A percentile compares a stretch with the other conserved stretches of the same genome.
These are phyloP conservation scores for Abrostola triplasia DNA, from an alignment of 2,888 invertebrate genomes.

Conservation along the genomic window DNA sequence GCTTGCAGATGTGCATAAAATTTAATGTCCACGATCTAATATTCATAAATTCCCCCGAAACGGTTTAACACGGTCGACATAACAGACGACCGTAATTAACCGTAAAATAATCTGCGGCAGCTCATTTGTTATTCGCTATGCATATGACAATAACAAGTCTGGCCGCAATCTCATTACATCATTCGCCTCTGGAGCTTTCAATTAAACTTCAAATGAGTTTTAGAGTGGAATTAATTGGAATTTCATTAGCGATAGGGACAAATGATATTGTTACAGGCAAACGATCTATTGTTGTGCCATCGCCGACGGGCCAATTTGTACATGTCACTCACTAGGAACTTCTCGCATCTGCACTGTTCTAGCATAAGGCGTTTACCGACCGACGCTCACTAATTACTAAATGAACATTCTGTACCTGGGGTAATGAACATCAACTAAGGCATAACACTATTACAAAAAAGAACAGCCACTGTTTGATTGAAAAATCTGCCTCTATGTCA, in stretches of 20 bases:
- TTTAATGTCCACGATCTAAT: slow-evolving; percentile 62
- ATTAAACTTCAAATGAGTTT: slow-evolving; percentile 88
- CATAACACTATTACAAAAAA: neutral
- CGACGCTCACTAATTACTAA: slow-evolving; percentile 18
- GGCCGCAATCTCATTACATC: slow-evolving; percentile 84
- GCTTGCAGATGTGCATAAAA: slow-evolving; percentile 56
- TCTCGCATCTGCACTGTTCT: slow-evolving; percentile 65
- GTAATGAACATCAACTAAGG: neutral
- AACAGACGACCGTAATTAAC: slow-evolving; percentile 76
- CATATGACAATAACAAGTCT: slow-evolving; percentile 84
- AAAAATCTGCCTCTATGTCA: neutral
- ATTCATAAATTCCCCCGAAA: slow-evolving; percentile 71
- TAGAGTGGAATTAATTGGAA: slow-evolving; percentile 86
- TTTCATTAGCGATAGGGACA: slow-evolving; percentile 87
- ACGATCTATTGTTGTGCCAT: slow-evolving; percentile 79
- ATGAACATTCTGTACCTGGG: neutral
- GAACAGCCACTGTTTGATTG: neutral
- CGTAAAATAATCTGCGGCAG: slow-evolving; percentile 72
- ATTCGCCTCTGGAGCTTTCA: slow-evolving; percentile 84
- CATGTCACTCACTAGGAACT: slow-evolving; percentile 78
- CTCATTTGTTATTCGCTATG: slow-evolving; percentile 82
- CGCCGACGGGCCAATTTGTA: slow-evolving; percentile 78
- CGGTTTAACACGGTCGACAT: slow-evolving; percentile 53
- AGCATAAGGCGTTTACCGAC: slow-evolving; percentile 33
- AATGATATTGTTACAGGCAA: slow-evolving; percentile 85